Conservation (phyloP, 2,888 invertebrate genomes). For the Orchesellides sinensis region DNA sequence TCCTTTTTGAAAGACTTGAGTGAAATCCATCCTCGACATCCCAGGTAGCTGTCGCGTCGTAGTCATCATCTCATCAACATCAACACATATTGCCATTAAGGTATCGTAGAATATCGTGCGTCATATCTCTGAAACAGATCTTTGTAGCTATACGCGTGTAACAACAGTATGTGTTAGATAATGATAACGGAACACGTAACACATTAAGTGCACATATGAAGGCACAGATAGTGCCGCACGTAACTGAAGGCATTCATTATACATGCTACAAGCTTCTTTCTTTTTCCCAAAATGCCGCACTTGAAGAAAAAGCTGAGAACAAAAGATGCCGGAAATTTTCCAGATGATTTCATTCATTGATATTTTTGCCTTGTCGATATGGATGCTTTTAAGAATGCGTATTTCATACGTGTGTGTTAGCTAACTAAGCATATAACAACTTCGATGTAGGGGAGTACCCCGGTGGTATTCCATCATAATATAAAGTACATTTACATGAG, state of each 20-base stretch:
- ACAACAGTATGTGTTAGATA: no score
- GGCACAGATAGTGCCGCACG: no score
- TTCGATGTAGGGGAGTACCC: slow-evolving; percentile 29
- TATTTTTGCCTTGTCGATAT: background rate
- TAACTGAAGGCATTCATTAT: no score
- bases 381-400: background rate
- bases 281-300: no score
- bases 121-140: no score
- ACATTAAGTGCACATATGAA: no score
- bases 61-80: slow-evolving; percentile 29
- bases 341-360: slow-evolving; percentile 42
- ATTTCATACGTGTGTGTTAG: slow-evolving; percentile 23
- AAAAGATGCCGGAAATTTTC: slow-evolving; percentile 28
- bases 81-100: background rate
- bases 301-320: no score
- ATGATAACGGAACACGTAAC: no score
- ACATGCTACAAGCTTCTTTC: no score
- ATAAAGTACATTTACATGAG: no score
- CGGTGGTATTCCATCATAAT: slow-evolving; percentile 41
- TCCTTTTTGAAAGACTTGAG: slow-evolving; percentile 39
- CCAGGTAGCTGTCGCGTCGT: slow-evolving; percentile 49
- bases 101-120: no score
- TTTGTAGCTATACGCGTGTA: no score
- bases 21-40: slow-evolving; percentile 33
- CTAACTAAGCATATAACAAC: slow-evolving; percentile 42